These are phyloP conservation scores for Monopterus albus DNA, from an alignment of 2,113 vertebrate species.

Conservation along the genomic window DNA sequence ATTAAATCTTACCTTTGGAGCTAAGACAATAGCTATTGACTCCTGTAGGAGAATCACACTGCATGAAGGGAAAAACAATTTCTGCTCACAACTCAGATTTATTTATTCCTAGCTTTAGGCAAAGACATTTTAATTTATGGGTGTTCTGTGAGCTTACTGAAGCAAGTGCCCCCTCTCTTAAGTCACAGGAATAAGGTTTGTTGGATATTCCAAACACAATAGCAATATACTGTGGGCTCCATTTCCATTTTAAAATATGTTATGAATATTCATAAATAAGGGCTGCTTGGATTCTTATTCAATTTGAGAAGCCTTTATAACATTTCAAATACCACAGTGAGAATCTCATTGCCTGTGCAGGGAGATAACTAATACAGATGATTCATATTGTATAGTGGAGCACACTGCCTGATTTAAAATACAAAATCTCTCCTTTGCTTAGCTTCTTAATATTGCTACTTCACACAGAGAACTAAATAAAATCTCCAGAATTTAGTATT, in stretches of 20 bases:
- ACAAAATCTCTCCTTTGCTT: slow-evolving; percentile 31
- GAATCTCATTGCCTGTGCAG: slow-evolving; percentile 54
- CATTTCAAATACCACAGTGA: slow-evolving; percentile 55
- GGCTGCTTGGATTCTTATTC: slow-evolving; percentile 61
- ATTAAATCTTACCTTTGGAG: slow-evolving; percentile 74
- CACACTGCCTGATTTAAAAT: slow-evolving; percentile 39
- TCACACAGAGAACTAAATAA: slow-evolving; percentile 22
- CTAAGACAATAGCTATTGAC: slow-evolving; percentile 73
- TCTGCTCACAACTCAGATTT: slow-evolving; percentile 75
- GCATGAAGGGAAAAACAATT: slow-evolving; percentile 78
- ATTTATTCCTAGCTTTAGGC: slow-evolving; percentile 83
- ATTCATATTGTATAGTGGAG: slow-evolving; percentile 46
- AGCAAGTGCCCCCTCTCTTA: slow-evolving; percentile 63
- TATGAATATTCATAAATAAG: slow-evolving; percentile 78
- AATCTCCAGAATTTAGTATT: slow-evolving; percentile 27
- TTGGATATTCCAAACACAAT: slow-evolving; percentile 62
- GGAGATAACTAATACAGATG: slow-evolving; percentile 53
- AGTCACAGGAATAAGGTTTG: slow-evolving; percentile 60
- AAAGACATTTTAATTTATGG: slow-evolving; percentile 81
- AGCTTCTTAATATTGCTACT: slow-evolving; percentile 41
- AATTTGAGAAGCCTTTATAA: slow-evolving; percentile 59
- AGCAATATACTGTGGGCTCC: slow-evolving; percentile 53
- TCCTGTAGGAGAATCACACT: slow-evolving; percentile 63
- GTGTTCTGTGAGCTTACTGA: slow-evolving; percentile 70
- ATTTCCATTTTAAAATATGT: slow-evolving; percentile 65